Base-by-base conservation (phyloP, 1,140 invertebrate species). In the Drosophila pruinosa region DNA sequence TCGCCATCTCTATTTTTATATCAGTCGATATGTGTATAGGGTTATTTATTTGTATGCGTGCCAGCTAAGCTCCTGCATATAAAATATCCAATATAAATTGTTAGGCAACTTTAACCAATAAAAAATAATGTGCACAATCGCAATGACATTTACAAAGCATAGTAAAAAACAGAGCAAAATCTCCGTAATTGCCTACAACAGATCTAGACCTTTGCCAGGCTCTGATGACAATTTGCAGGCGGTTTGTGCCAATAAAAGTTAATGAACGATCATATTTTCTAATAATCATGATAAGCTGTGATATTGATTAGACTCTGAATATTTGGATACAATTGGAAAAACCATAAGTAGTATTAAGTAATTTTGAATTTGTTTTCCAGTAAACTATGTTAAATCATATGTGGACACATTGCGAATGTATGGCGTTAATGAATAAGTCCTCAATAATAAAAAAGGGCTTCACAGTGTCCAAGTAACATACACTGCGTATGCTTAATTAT, bases 31-130 rank as follows among this genome's bases (percentile, higher is more conserved):
- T 72, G 57, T 43, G 39, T 58, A 24, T 62, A n/a, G 24, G 64
- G 72, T 80, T 85, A 86, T 85, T 81, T 86, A 77, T 88, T 81
- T 86, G 82, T 72, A 72, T 86, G 82, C 48, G 54, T 61, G 47
- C 31, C 52, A 59, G 74, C 56, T 78, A 81, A 81, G 73, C 78
- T 74, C 36, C 64, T 59, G 72, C 74, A 75, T 75, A 82, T 69
- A 24, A 75, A 71, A 82, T 72, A 88, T 75, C 73, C 65, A 70
- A 88, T 86, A 86, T 71, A 88, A 88, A 75, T 88, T 75, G 74
- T 72, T 88, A 76, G 82, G 59, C 59, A 75, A 82, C 67, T 82
- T 82, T 45, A 67, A 34, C 63, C 78, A 75, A 88, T 88, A 78
- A 72, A 82, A 86, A 75, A 78, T 65, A 81, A 78, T 86, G 69